phyloP scores from a whole-genome alignment of 1,140 invertebrate species.

The Marisa cornuarietis region DNA sequence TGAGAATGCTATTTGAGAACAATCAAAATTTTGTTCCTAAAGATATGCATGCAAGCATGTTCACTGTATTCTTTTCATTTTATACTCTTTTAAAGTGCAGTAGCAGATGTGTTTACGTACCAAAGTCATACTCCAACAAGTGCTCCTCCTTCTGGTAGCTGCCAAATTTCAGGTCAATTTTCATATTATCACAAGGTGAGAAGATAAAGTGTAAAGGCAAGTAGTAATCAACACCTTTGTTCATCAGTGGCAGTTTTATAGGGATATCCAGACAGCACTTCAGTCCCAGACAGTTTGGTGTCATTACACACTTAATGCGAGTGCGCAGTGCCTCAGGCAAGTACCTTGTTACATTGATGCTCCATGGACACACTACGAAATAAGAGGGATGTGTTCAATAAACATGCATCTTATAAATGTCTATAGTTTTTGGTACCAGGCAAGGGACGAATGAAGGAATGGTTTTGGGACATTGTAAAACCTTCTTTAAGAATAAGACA shows the following conservation, averaged over 20 bases:
- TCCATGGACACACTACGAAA: slow-evolving; percentile 38
- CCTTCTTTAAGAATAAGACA: no score
- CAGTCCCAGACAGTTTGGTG: slow-evolving; percentile 39
- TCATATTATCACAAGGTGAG: slow-evolving; percentile 40
- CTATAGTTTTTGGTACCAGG: no score
- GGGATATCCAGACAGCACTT: slow-evolving; percentile 39
- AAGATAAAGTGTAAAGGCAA: slow-evolving; percentile 36
- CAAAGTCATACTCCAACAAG: slow-evolving; percentile 35
- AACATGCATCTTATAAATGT: neutral
- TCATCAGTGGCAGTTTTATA: slow-evolving; percentile 35
- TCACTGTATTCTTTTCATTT: no score
- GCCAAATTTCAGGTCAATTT: slow-evolving; percentile 34
- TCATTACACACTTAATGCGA: slow-evolving; percentile 37
- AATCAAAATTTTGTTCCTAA: no score
- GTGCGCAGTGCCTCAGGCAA: slow-evolving; percentile 25
- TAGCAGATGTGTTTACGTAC: slow-evolving; percentile 13
- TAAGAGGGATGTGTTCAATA: neutral
- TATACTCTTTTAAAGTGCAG: no score
- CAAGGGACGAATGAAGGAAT: no score
- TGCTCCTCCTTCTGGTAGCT: slow-evolving; percentile 27
- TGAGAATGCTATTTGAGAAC: no score
- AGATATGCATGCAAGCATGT: no score
- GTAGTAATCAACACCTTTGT: slow-evolving; percentile 19
- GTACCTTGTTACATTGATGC: slow-evolving; percentile 27
- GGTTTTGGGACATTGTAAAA: no score